Conservation (phyloP, 2,797 vertebrate species). For the Rhadinocentrus ornatus region DNA sequence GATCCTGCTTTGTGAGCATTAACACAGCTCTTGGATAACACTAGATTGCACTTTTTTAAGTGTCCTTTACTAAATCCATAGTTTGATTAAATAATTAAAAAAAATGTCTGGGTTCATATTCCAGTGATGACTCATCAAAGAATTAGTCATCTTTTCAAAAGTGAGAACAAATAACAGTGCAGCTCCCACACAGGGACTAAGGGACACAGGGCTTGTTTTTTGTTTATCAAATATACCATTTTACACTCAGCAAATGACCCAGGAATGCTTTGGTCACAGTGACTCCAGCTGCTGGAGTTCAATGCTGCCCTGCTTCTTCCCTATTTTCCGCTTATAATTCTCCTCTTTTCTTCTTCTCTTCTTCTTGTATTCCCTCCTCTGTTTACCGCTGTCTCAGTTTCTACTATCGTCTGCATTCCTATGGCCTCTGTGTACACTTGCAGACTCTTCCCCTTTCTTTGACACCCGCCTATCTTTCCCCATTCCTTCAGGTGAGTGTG, state of each 20-base stretch:
- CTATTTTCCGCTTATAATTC: conserved; percentile 33
- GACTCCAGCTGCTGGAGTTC: conserved; percentile 13
- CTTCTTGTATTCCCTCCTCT: conserved; percentile 20
- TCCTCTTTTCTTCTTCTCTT: conserved; percentile 36
- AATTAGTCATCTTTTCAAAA: conserved; percentile 25
- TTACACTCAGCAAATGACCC: conserved; percentile 26
- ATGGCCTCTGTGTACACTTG: conserved; percentile 57
- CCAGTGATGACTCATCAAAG: conserved; percentile 38
- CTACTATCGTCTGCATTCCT: conserved; percentile 41
- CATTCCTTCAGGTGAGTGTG: conserved; percentile 74
- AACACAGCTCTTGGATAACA: not conserved
- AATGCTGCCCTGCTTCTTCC: conserved; percentile 32
- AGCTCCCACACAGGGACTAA: conserved; percentile 23
- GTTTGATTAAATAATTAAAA: not conserved
- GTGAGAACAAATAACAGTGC: conserved; percentile 2
- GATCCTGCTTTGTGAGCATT: not conserved
- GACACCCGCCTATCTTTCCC: conserved; percentile 66
- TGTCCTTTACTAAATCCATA: not conserved
- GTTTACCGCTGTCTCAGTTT: conserved; percentile 40
- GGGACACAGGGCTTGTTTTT: too few species aligned
- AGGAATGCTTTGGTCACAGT: conserved; percentile 13
- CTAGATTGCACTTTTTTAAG: not conserved
- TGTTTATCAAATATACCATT: too few species aligned
- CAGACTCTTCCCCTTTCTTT: conserved; percentile 62
- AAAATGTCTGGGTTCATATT: conserved; percentile 25